Evolutionary conservation across 2,797 vertebrate species (phyloP), one percentile per base, ranked within the genome.

Genomic region (Pangasius djambal): DNA sequence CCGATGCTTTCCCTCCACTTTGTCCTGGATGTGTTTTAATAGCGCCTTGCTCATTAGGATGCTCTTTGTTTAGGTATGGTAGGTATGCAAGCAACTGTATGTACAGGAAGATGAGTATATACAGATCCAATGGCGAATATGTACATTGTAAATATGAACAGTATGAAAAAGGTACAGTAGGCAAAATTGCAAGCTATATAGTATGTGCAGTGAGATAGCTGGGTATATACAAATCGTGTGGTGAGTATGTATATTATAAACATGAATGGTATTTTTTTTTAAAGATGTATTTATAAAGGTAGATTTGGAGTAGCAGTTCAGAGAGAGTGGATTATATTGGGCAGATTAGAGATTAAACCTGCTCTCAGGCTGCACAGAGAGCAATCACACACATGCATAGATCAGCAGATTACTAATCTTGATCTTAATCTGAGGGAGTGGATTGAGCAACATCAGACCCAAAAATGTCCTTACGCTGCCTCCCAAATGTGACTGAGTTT

Each of bases 261-360:
- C 48, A 50, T 15, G 25, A 25, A 28, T 22, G 13, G 22, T 75
- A 48, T 72, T 4, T 37, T 70, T 70, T 8, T n/a, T n/a, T n/a
- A 37, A 70, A 70, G 69, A 22, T 48, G 40, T 48, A 31, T 78
- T n/a, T 57, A 20, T 57, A 34, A 57, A 25, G 34, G 63, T 67
- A 7, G 63, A 50, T 67, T 50, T 12, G 61, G 16, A 84, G 82
- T 65, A 83, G 37, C 12, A 8, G 63, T 67, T 50, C 50, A 44
- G 40, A 67, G 15, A 48, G 15, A 84, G 61, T 84, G 61, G 82
- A 84, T 67, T 67, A 84, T 50, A 50, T 86, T 44, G 34, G 63
- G 50, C 20, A 86, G 85, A 74, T 86, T 86, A 74, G 15, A 74
- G 83, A 37, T 57, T 59, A 86, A 74, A 59, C 67, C 31, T 40